Base-by-base conservation (phyloP, 2,888 invertebrate species). In the Acholoe squamosa region DNA sequence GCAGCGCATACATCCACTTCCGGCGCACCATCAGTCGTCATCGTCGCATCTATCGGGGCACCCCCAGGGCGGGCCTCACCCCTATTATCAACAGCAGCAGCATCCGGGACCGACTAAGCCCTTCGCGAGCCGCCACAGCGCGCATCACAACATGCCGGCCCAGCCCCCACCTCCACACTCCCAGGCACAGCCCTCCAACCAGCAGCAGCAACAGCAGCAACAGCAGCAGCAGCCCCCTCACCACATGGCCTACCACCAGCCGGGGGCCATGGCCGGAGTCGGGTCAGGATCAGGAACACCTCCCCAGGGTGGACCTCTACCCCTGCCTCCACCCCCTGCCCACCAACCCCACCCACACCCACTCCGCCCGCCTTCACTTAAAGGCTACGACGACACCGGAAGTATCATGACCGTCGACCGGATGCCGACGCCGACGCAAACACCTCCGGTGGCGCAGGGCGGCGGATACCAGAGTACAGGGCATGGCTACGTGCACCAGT, bases 401-500 rank as follows among this genome's bases (percentile, higher is more conserved):
- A 80, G 80, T n/a, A 43, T 80, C 28, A 86, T 56, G 56, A 25
- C 56, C 31, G 33, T 54, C 56, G 86, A 86, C 86, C 52, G 86
- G 56, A 86, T 86, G 86, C 80, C 80, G 14, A 86, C 86, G 31
- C 54, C 86, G 25, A 28, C 86, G 10, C 84, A 84, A 19, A 52
- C 88, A 16, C 89, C 89, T 10, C 67, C 89, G 33, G 76, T 80
- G 77, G 77, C 90, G 12, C 90, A 80, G 90, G 52, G 80, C 54
- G n/a, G 31, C 56, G 89, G 89, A 25, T 76, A 80, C n/a, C 80
- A 90, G 61, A 80, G 52, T 34, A 19, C 61, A 19, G 52, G n/a
- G 5, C 90, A 90, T 52, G 86, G 67, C 71, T 86, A 89, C 43
- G 89, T 84, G 31, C 91, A 91, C 88, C 80, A 80, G 31, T 86